Conservation (phyloP, 2,113 vertebrate genomes). For the Hippocampus zosterae region DNA sequence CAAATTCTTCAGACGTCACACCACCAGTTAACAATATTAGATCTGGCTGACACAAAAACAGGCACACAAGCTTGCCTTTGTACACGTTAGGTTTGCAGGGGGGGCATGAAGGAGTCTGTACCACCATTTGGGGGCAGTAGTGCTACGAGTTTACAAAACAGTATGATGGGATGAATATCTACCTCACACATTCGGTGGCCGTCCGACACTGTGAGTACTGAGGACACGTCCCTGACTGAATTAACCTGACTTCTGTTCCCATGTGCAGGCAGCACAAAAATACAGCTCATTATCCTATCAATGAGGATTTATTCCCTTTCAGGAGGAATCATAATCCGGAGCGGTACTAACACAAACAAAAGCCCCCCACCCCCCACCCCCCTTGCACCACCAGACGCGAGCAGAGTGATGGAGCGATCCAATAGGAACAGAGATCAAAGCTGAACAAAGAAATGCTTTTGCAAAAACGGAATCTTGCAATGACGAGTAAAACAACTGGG, state of each 20-base stretch:
- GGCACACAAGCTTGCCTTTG: slow-evolving; percentile 23
- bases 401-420: slow-evolving; percentile 24
- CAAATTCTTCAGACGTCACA: slow-evolving; percentile 26
- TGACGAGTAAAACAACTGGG: slow-evolving; percentile 4
- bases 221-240: slow-evolving; percentile 50
- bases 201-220: slow-evolving; percentile 49
- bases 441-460: neutral
- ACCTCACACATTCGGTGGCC: slow-evolving; percentile 33
- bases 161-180: slow-evolving; percentile 41
- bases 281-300: slow-evolving; percentile 46
- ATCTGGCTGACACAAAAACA: slow-evolving; percentile 9
- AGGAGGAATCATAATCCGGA: slow-evolving; percentile 34
- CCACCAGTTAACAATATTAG: slow-evolving; percentile 14
- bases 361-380: too few relatives aligned
- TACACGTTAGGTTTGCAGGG: neutral
- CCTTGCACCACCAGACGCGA: slow-evolving; percentile 27
- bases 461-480: slow-evolving; percentile 4
- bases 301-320: slow-evolving; percentile 37
- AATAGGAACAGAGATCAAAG: slow-evolving; percentile 22
- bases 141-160: slow-evolving; percentile 37
- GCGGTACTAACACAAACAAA: slow-evolving; percentile 37
- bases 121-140: slow-evolving; percentile 65
- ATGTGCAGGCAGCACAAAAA: slow-evolving; percentile 44
- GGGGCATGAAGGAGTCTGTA: slow-evolving; percentile 4
- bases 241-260: slow-evolving; percentile 33